Evolutionary conservation across 30 jellyfish, hydroid and myxozoan genomes (phyloP).

Genomic region (Sanderia malayensis): DNA sequence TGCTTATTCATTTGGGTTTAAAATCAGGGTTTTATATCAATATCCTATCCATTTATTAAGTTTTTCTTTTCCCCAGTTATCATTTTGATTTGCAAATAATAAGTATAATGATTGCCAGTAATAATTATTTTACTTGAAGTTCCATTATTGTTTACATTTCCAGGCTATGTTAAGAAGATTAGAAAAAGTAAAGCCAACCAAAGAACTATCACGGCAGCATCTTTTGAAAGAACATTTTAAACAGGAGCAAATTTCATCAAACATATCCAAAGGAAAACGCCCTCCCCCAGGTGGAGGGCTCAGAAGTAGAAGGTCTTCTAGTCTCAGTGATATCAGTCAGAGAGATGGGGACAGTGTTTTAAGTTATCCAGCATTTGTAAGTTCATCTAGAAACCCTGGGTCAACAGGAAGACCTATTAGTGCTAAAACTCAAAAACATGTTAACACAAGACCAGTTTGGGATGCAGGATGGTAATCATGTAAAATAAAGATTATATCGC

Average conservation of each 20-base stretch:
- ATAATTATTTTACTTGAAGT: too few relatives aligned
- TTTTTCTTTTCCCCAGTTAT: too few relatives aligned
- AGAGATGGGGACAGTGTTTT: constrained; percentile 46
- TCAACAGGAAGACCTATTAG: constrained; percentile 20
- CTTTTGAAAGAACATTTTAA: constrained; percentile 62
- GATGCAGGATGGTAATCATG: constrained; percentile 65
- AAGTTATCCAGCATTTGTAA: constrained; percentile 29
- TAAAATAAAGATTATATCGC: too few relatives aligned
- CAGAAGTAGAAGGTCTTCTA: constrained; percentile 28
- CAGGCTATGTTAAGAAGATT: constrained; percentile 69
- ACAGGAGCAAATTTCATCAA: constrained; percentile 47
- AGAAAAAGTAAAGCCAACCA: constrained; percentile 87
- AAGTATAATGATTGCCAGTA: too few relatives aligned
- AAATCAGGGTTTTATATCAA: too few relatives aligned
- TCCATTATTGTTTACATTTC: background rate
- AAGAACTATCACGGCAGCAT: constrained; percentile 60
- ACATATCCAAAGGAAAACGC: constrained; percentile 59
- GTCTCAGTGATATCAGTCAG: constrained; percentile 39
- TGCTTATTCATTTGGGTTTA: too few relatives aligned
- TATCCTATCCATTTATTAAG: too few relatives aligned
- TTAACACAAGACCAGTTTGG: constrained; percentile 56
- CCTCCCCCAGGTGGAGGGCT: constrained; percentile 65
- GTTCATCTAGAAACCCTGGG: constrained; percentile 26
- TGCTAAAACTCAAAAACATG: background rate
- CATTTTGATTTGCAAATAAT: too few relatives aligned